phyloP scores from a whole-genome alignment of 2,113 vertebrate species.

The Hydropotes inermis region DNA sequence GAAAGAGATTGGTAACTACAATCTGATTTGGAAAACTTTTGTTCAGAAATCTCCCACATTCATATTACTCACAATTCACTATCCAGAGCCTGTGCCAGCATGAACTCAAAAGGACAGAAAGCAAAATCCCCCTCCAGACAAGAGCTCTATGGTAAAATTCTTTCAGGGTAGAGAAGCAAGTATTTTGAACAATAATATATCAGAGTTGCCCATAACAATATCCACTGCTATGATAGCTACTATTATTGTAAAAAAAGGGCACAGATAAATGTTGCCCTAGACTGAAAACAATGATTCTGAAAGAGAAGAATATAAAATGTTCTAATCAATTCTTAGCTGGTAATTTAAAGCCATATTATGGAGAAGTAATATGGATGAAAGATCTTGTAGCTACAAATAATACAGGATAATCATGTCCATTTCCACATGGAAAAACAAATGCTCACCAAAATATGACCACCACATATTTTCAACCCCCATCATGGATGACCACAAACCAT shows the following conservation, averaged over 20 bases:
- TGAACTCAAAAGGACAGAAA: not conserved
- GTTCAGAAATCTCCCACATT: not conserved
- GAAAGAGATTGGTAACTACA: not conserved
- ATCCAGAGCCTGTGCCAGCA: not conserved
- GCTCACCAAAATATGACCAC: not conserved
- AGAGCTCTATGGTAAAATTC: not conserved
- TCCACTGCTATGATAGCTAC: not conserved
- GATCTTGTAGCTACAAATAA: not conserved
- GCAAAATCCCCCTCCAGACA: not conserved
- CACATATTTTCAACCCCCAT: not conserved
- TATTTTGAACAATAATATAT: not conserved
- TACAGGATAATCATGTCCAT: not conserved
- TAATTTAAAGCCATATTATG: not conserved
- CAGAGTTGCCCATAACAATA: not conserved
- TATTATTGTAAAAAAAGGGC: not conserved
- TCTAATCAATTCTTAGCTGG: not conserved
- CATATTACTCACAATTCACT: not conserved
- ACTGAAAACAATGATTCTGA: not conserved
- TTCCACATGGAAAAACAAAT: not conserved
- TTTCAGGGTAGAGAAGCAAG: not conserved
- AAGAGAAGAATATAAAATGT: not conserved
- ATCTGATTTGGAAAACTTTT: not conserved
- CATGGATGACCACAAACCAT: not conserved
- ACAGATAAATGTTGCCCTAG: not conserved
- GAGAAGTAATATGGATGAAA: not conserved